Evolutionary conservation across 2,888 invertebrate species (phyloP).

Genomic region (Callyntrura sp.): DNA sequence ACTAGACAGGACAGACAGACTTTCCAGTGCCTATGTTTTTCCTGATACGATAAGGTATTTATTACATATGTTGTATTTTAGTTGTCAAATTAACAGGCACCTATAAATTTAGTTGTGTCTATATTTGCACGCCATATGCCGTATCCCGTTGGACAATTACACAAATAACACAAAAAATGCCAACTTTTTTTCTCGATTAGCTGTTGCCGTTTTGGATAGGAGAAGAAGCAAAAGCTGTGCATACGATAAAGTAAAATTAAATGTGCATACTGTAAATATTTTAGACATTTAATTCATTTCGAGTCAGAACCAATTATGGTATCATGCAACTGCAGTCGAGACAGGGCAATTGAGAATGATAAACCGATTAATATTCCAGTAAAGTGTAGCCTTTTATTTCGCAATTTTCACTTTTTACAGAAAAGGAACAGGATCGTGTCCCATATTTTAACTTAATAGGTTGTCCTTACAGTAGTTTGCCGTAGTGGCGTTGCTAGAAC

Average conservation of each 20-base stretch:
- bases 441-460: slow-evolving; percentile 21
- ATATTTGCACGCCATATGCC: neutral
- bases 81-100: slow-evolving; percentile 24
- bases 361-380: slow-evolving; percentile 7
- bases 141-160: neutral
- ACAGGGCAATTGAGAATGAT: neutral
- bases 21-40: no score
- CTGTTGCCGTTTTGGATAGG: neutral
- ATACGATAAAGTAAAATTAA: neutral
- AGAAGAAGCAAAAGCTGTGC: neutral
- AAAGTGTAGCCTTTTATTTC: neutral
- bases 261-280: neutral
- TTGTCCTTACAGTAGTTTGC: no score
- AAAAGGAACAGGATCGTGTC: slow-evolving; percentile 1
- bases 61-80: neutral
- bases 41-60: neutral
- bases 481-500: no score
- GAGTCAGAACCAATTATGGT: neutral
- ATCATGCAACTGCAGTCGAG: neutral
- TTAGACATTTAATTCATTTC: neutral
- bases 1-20: neutral
- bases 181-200: neutral
- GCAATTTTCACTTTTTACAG: slow-evolving; percentile 14
- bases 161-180: neutral
- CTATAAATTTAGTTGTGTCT: neutral